Conservation (phyloP, 2,113 vertebrate species). For the Microtus richardsoni region DNA sequence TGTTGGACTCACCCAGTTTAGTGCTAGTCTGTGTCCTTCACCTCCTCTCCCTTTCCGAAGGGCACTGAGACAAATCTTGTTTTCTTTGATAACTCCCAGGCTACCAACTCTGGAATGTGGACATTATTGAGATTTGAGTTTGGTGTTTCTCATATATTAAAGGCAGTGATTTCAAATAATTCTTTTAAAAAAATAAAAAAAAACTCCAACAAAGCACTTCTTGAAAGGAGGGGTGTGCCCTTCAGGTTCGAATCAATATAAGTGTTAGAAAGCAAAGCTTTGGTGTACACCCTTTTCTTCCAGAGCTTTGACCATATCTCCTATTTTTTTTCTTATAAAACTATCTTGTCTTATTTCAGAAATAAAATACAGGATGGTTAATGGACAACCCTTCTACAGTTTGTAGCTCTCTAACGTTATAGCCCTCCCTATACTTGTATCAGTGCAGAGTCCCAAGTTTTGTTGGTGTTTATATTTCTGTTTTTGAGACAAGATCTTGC, state of each 20-base stretch:
- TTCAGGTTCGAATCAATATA: background rate
- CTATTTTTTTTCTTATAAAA: background rate
- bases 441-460: background rate
- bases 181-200: background rate
- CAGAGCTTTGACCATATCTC: background rate
- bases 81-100: background rate
- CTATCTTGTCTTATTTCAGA: background rate
- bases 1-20: background rate
- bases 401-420: background rate
- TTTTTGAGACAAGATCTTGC: background rate
- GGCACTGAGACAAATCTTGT: background rate
- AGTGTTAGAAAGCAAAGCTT: background rate
- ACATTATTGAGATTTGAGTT: slow-evolving; percentile 1
- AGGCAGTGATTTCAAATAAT: slow-evolving; percentile 63
- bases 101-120: background rate
- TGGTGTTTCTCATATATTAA: slow-evolving; percentile 74
- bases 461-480: background rate
- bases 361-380: background rate
- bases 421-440: background rate
- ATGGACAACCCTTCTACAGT: background rate
- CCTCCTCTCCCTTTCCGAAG: background rate
- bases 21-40: background rate
- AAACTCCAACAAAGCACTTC: background rate
- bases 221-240: background rate
- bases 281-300: background rate